Evolutionary conservation across 2,888 invertebrate species (phyloP).

Genomic region (Mythimna ferrago): DNA sequence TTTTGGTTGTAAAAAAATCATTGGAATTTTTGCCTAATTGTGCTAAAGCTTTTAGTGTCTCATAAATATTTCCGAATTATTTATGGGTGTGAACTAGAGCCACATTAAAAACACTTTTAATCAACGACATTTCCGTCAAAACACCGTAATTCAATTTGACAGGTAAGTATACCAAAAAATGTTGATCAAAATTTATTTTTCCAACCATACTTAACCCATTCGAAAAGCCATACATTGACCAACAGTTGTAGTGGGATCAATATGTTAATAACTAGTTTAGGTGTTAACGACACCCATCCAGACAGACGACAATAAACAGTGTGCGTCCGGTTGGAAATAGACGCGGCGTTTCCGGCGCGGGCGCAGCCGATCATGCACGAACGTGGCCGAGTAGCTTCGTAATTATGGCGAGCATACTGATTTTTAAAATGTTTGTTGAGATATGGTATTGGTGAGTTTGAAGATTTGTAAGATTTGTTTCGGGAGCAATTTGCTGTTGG

Average conservation of each 20-base stretch:
- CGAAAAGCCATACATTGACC: conserved; percentile 43
- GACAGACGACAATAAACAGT: conserved; percentile 87
- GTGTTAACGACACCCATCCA: conserved; percentile 84
- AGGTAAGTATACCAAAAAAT: neutral
- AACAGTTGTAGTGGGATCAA: conserved; percentile 69
- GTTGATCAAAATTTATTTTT: conserved; percentile 18
- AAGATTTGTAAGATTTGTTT: neutral
- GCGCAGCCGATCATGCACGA: conserved; percentile 63
- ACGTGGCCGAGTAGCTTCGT: conserved; percentile 49
- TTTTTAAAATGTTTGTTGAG: conserved; percentile 37
- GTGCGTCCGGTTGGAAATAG: conserved; percentile 89
- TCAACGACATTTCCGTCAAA: too few relatives aligned
- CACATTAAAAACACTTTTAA: too few relatives aligned
- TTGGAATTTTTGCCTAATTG: too few relatives aligned
- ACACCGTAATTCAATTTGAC: neutral
- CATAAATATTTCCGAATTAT: too few relatives aligned
- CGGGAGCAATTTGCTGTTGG: neutral
- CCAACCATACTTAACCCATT: conserved; percentile 50
- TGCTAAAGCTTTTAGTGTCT: too few relatives aligned
- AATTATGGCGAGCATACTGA: conserved; percentile 56
- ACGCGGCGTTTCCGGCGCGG: conserved; percentile 84
- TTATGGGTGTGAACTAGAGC: too few relatives aligned
- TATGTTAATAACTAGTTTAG: conserved; percentile 81
- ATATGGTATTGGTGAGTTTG: neutral
- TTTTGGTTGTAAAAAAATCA: too few relatives aligned